phyloP scores from a whole-genome alignment of 2,113 vertebrate species.

The Glaucomys volans region DNA sequence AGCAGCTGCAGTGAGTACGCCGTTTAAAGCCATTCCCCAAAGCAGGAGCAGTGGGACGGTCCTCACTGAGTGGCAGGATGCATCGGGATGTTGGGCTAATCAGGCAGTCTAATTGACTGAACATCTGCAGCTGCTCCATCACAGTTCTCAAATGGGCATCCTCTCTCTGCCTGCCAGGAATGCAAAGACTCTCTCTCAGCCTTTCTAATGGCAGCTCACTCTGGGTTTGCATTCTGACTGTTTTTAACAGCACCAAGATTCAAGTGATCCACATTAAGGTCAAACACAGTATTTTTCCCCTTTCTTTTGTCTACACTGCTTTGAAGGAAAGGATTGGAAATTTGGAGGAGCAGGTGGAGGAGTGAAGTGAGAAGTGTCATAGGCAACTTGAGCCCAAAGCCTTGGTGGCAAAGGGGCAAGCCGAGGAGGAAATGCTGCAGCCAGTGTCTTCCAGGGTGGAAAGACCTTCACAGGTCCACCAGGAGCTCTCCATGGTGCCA shows the following conservation, averaged over 20 bases:
- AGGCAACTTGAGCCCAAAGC: neutral
- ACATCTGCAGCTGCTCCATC: constrained; percentile 73
- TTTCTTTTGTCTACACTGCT: neutral
- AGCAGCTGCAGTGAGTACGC: neutral
- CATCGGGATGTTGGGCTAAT: constrained; percentile 70
- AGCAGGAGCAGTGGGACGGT: neutral
- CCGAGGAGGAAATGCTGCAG: neutral
- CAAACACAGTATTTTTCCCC: neutral
- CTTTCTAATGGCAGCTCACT: constrained; percentile 52
- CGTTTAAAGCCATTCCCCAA: constrained; percentile 1
- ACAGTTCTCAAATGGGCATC: constrained; percentile 62
- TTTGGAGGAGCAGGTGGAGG: neutral
- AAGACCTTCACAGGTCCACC: neutral
- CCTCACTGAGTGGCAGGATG: neutral
- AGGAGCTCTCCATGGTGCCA: neutral
- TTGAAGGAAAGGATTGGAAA: neutral
- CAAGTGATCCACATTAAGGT: constrained; percentile 49
- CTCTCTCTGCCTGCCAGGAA: constrained; percentile 58
- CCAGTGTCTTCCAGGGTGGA: neutral
- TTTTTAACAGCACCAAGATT: constrained; percentile 58
- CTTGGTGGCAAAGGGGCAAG: neutral
- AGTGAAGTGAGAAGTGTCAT: neutral
- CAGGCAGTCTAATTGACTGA: constrained; percentile 76
- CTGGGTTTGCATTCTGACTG: constrained; percentile 65
- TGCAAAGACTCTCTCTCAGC: constrained; percentile 30